phyloP scores from a whole-genome alignment of 2,797 vertebrate genomes.

The Rhabdomys pumilio region DNA sequence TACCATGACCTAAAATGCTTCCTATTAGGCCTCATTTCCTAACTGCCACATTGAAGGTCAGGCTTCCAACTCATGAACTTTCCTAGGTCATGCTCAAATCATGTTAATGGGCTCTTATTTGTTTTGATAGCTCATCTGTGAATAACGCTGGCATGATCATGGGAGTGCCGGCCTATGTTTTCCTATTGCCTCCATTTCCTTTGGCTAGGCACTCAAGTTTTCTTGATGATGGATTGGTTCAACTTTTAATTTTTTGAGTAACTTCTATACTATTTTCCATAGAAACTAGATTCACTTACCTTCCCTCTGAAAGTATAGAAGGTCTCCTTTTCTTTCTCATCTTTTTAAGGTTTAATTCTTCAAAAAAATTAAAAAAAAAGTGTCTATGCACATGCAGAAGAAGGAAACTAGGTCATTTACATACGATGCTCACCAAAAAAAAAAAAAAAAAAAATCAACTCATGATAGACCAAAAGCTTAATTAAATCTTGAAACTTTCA shows the following conservation, averaged over 20 bases:
- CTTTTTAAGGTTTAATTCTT: not conserved
- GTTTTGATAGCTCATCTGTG: not conserved
- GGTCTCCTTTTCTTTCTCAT: not conserved
- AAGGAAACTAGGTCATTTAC: not conserved
- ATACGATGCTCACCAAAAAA: not conserved
- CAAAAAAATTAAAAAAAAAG: not conserved
- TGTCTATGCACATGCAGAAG: not conserved
- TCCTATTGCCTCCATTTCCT: not conserved
- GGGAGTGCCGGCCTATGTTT: not conserved
- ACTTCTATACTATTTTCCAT: not conserved
- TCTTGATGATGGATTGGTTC: not conserved
- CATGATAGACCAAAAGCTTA: not conserved
- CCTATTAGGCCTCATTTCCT: not conserved
- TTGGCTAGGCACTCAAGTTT: not conserved
- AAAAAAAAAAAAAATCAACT: not conserved
- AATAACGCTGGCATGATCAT: not conserved
- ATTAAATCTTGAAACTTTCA: not conserved
- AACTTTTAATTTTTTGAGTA: not conserved
- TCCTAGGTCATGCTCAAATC: not conserved
- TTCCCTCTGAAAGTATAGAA: not conserved
- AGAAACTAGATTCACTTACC: not conserved
- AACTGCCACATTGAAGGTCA: not conserved
- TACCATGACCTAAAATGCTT: constrained; percentile 17
- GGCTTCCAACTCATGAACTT: not conserved
- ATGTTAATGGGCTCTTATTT: not conserved